Evolutionary conservation across 2,113 vertebrate genomes (phyloP).

Genomic region (Ophiodon elongatus): DNA sequence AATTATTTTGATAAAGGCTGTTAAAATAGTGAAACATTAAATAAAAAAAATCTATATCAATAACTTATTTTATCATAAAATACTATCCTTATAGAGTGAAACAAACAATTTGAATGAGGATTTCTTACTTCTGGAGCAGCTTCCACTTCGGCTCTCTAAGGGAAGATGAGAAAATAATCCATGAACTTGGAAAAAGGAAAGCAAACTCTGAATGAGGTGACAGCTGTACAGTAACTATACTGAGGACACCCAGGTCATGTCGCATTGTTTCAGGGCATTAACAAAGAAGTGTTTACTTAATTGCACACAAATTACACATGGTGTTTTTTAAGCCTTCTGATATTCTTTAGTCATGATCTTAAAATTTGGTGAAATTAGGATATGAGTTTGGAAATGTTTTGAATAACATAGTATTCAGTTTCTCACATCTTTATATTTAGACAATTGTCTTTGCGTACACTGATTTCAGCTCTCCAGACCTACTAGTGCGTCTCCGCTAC

Average conservation of each 20-base stretch:
- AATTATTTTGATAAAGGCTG: not conserved
- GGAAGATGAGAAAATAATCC: not conserved
- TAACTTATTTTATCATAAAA: not conserved
- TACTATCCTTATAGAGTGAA: not conserved
- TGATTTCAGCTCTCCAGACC: constrained; percentile 49
- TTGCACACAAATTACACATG: not conserved
- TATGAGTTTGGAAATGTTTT: not conserved
- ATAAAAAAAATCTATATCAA: not conserved
- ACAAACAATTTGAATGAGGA: not conserved
- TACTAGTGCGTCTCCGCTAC: constrained; percentile 41
- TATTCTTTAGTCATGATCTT: not conserved
- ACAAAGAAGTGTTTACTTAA: not conserved
- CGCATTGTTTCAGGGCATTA: not conserved
- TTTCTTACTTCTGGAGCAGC: not conserved
- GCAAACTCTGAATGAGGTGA: not conserved
- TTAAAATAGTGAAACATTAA: not conserved
- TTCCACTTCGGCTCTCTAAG: not conserved
- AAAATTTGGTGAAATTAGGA: not conserved
- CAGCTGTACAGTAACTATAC: not conserved
- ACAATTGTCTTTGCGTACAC: constrained; percentile 24
- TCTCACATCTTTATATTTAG: not conserved
- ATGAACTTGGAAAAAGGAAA: not conserved
- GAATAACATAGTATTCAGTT: not conserved
- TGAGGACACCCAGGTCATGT: not conserved
- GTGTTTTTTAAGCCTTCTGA: not conserved